Evolutionary conservation across 1,140 invertebrate genomes (phyloP).

Genomic region (Drosophila simulans): DNA sequence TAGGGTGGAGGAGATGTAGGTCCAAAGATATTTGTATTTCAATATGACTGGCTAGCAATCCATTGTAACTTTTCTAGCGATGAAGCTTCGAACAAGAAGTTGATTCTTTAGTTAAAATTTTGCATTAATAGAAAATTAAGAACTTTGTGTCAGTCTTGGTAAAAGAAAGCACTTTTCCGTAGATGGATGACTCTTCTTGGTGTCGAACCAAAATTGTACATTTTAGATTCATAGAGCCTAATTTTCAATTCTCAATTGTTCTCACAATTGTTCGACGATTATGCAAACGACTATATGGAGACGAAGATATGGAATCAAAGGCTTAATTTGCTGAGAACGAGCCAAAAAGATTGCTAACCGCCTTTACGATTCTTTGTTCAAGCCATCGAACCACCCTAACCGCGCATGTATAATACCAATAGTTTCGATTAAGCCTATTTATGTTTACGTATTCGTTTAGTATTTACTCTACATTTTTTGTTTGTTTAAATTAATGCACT

Average conservation of each 20-base stretch:
- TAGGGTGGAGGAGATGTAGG: not conserved
- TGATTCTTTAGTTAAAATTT: no score
- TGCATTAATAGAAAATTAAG: not conserved
- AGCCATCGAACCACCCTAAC: not conserved
- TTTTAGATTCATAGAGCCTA: not conserved
- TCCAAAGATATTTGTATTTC: not conserved
- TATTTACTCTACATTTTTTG: conserved; percentile 59
- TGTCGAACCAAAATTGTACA: not conserved
- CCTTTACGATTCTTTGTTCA: conserved; percentile 2
- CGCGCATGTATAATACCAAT: conserved; percentile 40
- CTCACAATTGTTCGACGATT: not conserved
- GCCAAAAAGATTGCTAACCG: conserved; percentile 1
- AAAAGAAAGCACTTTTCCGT: no score
- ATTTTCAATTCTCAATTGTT: not conserved
- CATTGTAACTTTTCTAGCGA: not conserved
- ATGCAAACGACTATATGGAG: not conserved
- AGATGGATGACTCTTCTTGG: not conserved
- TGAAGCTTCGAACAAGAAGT: not conserved
- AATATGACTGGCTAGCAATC: not conserved
- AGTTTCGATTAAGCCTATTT: conserved; percentile 60
- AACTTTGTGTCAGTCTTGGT: not conserved
- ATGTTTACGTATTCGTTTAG: conserved; percentile 72
- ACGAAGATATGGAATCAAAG: not conserved
- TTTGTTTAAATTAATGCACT: conserved; percentile 59
- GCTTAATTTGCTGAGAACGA: not conserved